These are phyloP conservation scores for Crossocerus cetratus DNA, from an alignment of 2,888 invertebrate species.

Conservation along the genomic window DNA sequence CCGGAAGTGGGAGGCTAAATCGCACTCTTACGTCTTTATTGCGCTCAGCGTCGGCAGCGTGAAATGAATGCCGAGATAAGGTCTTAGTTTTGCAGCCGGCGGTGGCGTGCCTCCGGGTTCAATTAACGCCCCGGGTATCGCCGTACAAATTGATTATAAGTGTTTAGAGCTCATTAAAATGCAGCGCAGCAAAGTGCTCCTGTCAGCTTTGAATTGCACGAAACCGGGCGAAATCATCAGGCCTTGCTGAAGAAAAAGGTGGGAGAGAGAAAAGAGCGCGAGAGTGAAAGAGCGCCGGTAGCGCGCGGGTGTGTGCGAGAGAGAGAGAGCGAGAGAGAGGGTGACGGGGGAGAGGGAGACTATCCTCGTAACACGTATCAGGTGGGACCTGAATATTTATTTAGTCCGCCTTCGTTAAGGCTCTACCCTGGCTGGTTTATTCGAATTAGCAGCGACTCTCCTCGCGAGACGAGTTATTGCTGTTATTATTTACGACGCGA, in stretches of 20 bases:
- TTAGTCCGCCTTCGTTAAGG: conserved; percentile 45
- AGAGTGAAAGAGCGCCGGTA: background rate
- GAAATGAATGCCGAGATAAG: background rate
- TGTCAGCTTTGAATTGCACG: background rate
- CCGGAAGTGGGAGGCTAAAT: conserved; percentile 44
- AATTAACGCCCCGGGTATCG: background rate
- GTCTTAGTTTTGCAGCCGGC: background rate
- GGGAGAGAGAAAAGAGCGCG: background rate
- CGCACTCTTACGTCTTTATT: conserved; percentile 31
- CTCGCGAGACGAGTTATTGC: conserved; percentile 25
- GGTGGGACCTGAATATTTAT: conserved; percentile 26
- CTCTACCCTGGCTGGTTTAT: conserved; percentile 44
- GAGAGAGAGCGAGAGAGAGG: background rate
- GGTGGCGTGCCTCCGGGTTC: background rate
- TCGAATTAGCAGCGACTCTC: conserved; percentile 51
- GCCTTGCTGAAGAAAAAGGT: background rate
- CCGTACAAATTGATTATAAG: background rate
- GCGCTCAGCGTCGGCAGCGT: background rate
- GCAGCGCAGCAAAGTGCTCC: background rate
- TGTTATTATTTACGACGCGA: conserved; percentile 40
- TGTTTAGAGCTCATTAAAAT: background rate
- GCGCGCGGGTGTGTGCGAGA: no score
- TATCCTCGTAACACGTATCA: conserved; percentile 33
- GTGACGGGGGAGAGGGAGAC: conserved; percentile 2
- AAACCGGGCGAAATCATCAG: conserved; percentile 1